A percentile compares a stretch with the other conserved stretches of the same genome.
These are phyloP conservation scores for Cinclus cinclus DNA, from an alignment of 2,113 vertebrate genomes.

Conservation along the genomic window DNA sequence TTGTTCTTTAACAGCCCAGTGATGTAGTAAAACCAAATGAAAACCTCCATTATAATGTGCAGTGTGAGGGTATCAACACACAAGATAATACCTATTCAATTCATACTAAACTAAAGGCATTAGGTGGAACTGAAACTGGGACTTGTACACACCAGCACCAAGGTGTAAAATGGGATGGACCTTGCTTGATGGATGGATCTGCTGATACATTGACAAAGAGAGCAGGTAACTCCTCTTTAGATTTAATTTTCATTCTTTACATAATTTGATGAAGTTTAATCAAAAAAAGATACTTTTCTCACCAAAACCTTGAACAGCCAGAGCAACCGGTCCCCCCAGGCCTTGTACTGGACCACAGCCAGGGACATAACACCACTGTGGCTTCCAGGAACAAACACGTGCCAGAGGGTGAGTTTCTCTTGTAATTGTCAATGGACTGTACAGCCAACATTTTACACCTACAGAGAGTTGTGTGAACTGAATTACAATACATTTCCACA, in stretches of 20 bases:
- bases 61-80: neutral
- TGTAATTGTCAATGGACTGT: neutral
- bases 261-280: neutral
- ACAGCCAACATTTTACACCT: neutral
- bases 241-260: neutral
- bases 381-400: neutral
- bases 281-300: neutral
- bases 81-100: neutral
- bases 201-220: neutral
- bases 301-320: neutral
- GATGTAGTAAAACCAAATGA: neutral
- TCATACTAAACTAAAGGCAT: neutral
- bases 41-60: neutral
- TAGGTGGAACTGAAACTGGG: neutral
- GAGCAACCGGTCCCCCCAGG: neutral
- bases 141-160: rapidly evolving
- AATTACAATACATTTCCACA: neutral
- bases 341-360: neutral
- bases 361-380: neutral
- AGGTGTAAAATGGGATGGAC: neutral
- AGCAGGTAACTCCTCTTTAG: neutral
- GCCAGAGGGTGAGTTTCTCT: neutral
- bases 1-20: neutral
- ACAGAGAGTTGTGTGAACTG: neutral
- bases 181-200: neutral